These are phyloP conservation scores for Teleopsis dalmanni DNA, from an alignment of 1,140 invertebrate genomes.

Conservation along the genomic window DNA sequence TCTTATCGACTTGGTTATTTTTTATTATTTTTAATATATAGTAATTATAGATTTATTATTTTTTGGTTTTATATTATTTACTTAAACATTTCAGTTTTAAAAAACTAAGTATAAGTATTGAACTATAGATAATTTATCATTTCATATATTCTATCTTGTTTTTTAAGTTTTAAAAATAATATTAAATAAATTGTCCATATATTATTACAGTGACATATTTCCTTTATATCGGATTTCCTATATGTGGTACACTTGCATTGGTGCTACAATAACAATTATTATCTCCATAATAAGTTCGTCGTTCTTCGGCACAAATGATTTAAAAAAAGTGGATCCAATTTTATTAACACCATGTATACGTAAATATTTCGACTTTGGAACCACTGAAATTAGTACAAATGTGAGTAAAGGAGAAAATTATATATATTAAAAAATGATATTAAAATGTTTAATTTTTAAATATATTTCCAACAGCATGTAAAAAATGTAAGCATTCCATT, in stretches of 20 bases:
- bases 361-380: constrained; percentile 22
- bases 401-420: neutral
- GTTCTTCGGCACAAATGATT: constrained; percentile 38
- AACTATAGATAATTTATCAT: too few species aligned
- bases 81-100: too few species aligned
- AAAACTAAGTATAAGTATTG: too few species aligned
- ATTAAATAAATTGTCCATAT: neutral
- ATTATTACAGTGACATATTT: constrained; percentile 49
- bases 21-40: too few species aligned
- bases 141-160: neutral
- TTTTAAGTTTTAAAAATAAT: neutral
- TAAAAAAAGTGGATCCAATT: constrained; percentile 24
- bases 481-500: constrained; percentile 21
- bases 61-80: too few species aligned
- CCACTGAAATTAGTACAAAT: neutral
- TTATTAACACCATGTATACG: constrained; percentile 37
- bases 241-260: constrained; percentile 60
- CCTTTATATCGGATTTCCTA: constrained; percentile 58
- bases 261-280: constrained; percentile 49
- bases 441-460: neutral
- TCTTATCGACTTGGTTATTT: too few species aligned
- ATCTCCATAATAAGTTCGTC: constrained; percentile 46
- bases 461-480: constrained; percentile 16
- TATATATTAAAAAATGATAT: neutral
- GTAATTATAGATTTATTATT: too few species aligned